Conservation (phyloP, 1,140 invertebrate genomes). For the Agrypnia vestita region DNA sequence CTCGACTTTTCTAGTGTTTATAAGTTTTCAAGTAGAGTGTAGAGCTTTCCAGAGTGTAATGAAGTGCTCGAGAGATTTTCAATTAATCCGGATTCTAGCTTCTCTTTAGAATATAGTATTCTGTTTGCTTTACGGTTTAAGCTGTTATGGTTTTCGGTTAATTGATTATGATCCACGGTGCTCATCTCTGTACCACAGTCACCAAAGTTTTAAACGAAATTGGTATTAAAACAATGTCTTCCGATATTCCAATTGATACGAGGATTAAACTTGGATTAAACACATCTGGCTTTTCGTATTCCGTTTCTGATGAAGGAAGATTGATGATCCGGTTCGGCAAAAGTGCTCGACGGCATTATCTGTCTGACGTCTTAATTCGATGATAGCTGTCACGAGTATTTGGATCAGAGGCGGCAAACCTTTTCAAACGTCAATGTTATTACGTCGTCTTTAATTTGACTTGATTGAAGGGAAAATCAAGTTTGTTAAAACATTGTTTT, state of each 20-base stretch:
- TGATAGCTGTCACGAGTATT: slow-evolving; percentile 40
- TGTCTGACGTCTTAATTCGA: slow-evolving; percentile 43
- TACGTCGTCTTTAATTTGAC: too few species aligned
- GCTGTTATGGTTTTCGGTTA: too few species aligned
- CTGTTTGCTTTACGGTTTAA: too few species aligned
- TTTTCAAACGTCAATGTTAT: background rate
- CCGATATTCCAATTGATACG: slow-evolving; percentile 5
- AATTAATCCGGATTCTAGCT: too few species aligned
- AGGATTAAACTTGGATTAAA: slow-evolving; percentile 33
- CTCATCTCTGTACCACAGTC: background rate
- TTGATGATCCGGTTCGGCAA: slow-evolving; percentile 38
- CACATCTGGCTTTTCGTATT: slow-evolving; percentile 26
- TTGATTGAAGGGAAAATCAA: too few species aligned
- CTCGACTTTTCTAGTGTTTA: too few species aligned
- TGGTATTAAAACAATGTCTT: slow-evolving; percentile 4
- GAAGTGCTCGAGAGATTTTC: too few species aligned
- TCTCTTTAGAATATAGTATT: too few species aligned
- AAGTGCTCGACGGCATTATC: slow-evolving; percentile 27
- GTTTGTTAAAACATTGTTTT: too few species aligned
- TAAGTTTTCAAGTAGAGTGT: too few species aligned
- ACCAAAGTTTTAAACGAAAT: background rate
- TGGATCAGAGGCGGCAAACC: slow-evolving; percentile 6
- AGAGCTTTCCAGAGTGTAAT: too few species aligned
- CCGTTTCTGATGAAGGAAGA: slow-evolving; percentile 31
- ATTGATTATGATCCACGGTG: too few species aligned